Base-by-base conservation (phyloP, 1,140 invertebrate genomes). In the Caenorhabditis remanei region DNA sequence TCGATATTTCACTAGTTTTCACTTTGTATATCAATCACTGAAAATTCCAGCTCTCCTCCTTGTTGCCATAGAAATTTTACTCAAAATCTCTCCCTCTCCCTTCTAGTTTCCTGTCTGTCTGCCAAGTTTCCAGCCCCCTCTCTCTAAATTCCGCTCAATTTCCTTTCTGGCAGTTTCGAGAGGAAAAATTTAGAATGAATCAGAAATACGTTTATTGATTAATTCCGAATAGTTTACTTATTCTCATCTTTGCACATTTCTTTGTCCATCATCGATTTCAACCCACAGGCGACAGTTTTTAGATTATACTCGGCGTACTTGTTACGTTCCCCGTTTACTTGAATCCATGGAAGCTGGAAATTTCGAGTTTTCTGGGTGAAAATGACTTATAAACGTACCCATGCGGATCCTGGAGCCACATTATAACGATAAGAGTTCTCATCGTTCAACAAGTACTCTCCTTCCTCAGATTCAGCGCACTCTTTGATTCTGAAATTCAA, bases 401-500 rank as follows among this genome's bases (percentile, higher is more conserved):
- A 79, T 7, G 71, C 6, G 2, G 71, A 79, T 11, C 5, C 19
- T 24, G 71, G 71, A 2, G 71, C 71, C 19, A 79, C 71, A 43
- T 79, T 79, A 46, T 24, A 79, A 21, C 71, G 71, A 50, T 79
- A 79, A 8, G 71, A 79, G 40, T 79, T 79, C 46, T 79, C 71
- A 11, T 79, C 71, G 14, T 79, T 79, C 5, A 79, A n/a, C n/a
- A 79, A 21, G 24, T 79, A 50, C 21, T 79, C 71, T 7, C 71
- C 71, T 9, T 79, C 71, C 9, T 79, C 46, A 8, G 71, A 9
- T 43, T 79, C 71, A 7, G 71, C 46, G 14, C 71, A 79, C 2
- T n/a, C 21, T 53, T 79, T 48, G 0, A 79, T 46, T 13, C 67
- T 75, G 4, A 75, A 71, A 75, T 16, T 21, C 40, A 0, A 19